A percentile compares a stretch with the other conserved stretches of the same genome.
These are phyloP conservation scores for Nomia melanderi DNA, from an alignment of 1,140 invertebrate genomes.

Conservation along the genomic window DNA sequence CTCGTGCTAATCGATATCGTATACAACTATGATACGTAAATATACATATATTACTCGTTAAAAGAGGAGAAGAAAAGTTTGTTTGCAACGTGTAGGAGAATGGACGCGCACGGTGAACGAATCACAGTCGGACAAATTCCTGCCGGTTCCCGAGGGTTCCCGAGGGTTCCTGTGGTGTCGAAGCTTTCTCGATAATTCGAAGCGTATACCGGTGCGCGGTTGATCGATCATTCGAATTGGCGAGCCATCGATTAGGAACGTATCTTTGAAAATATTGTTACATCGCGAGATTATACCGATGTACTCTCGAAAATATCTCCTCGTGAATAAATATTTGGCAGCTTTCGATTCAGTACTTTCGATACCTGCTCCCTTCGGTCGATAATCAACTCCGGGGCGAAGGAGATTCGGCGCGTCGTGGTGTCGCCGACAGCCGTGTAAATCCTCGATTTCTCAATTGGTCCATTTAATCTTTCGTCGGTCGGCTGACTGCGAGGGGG, in stretches of 20 bases:
- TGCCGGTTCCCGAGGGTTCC: too few species aligned
- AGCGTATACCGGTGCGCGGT: too few species aligned
- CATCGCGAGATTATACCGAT: background rate
- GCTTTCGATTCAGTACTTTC: conserved; percentile 68
- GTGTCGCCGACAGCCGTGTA: background rate
- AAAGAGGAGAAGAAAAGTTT: too few species aligned
- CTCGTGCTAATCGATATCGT: too few species aligned
- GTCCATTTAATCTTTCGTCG: conserved; percentile 34
- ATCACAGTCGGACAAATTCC: too few species aligned
- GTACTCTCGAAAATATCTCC: conserved; percentile 8
- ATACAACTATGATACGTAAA: too few species aligned
- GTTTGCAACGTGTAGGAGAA: too few species aligned
- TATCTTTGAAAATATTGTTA: conserved; percentile 21
- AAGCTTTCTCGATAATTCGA: background rate
- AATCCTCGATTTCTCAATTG: conserved; percentile 26
- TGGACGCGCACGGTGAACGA: too few species aligned
- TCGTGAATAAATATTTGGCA: conserved; percentile 52
- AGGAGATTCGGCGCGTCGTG: conserved; percentile 15
- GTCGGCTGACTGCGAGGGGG: background rate
- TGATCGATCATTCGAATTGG: background rate
- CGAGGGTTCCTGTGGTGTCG: too few species aligned
- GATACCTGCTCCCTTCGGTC: conserved; percentile 49
- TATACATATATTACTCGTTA: too few species aligned
- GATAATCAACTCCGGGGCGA: conserved; percentile 1
- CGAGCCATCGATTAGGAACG: conserved; percentile 29